A percentile compares a stretch with the other conserved stretches of the same genome.
These are phyloP conservation scores for Chondrosia reniformis DNA, from an alignment of 37 sponge, comb jelly and placozoan genomes.

Conservation along the genomic window DNA sequence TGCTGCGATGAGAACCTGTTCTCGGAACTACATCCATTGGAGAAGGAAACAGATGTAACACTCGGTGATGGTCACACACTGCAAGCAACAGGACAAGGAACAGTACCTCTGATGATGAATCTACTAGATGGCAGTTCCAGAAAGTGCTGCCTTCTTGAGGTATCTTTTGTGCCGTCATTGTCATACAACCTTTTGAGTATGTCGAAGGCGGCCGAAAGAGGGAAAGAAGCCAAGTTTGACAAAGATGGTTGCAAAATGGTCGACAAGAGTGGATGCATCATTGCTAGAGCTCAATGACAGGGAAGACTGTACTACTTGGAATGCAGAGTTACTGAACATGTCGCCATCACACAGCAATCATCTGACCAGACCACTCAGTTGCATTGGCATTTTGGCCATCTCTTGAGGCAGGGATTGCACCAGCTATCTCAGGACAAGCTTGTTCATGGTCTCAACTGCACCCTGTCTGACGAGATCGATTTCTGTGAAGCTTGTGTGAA, in stretches of 20 bases:
- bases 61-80: constrained; percentile 37
- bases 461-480: constrained; percentile 25
- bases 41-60: constrained; percentile 41
- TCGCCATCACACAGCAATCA: not conserved
- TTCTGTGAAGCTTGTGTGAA: constrained; percentile 47
- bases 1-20: too few relatives aligned
- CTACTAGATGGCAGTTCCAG: constrained; percentile 32
- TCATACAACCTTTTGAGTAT: constrained; percentile 42
- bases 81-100: constrained; percentile 5
- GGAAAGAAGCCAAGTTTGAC: constrained; percentile 36
- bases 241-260: constrained; percentile 25
- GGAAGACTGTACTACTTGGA: constrained; percentile 57
- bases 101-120: constrained; percentile 11
- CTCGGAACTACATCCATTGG: too few relatives aligned
- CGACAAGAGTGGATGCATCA: constrained; percentile 20
- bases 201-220: constrained; percentile 34
- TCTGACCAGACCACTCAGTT: constrained; percentile 17
- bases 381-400: constrained; percentile 57
- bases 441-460: constrained; percentile 42
- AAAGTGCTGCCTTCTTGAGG: constrained; percentile 37
- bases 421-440: constrained; percentile 38
- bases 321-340: not conserved
- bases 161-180: constrained; percentile 39
- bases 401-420: constrained; percentile 30
- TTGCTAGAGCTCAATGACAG: constrained; percentile 29